phyloP scores from a whole-genome alignment of 1,140 invertebrate species.

The Sinella curviseta region DNA sequence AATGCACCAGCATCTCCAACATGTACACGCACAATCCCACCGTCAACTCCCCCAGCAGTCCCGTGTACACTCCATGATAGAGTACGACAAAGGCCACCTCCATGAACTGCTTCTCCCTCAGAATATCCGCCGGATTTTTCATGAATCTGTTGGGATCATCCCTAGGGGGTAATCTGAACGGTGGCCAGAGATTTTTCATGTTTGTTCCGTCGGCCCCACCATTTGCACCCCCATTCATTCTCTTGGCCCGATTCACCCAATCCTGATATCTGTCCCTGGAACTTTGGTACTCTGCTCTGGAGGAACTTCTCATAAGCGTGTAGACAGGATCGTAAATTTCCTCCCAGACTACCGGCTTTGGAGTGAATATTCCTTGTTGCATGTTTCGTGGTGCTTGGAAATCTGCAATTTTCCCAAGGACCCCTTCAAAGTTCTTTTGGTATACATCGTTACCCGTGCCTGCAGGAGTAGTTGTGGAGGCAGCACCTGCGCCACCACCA shows the following conservation, averaged over 20 bases:
- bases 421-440: conserved; percentile 82
- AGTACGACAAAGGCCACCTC: conserved; percentile 78
- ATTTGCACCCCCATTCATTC: conserved; percentile 58
- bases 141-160: conserved; percentile 65
- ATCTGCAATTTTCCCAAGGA: conserved; percentile 68
- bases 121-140: conserved; percentile 61
- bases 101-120: conserved; percentile 73
- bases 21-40: conserved; percentile 81
- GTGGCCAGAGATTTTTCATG: conserved; percentile 73
- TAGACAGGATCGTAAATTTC: conserved; percentile 90
- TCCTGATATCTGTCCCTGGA: conserved; percentile 71
- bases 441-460: conserved; percentile 61
- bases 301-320: conserved; percentile 82
- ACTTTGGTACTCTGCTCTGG: conserved; percentile 86
- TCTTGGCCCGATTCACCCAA: conserved; percentile 62
- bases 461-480: too few species aligned
- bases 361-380: conserved; percentile 91
- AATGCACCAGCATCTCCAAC: conserved; percentile 66
- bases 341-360: conserved; percentile 84
- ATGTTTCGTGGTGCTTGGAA: conserved; percentile 56
- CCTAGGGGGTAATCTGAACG: conserved; percentile 73
- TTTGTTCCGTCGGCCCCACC: neutral
- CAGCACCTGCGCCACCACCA: neutral
- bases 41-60: conserved; percentile 75
- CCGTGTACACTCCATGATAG: conserved; percentile 75